A percentile compares a stretch with the other conserved stretches of the same genome.
These are phyloP conservation scores for Chymomyza procnemis DNA, from an alignment of 2,888 invertebrate species.

Conservation along the genomic window DNA sequence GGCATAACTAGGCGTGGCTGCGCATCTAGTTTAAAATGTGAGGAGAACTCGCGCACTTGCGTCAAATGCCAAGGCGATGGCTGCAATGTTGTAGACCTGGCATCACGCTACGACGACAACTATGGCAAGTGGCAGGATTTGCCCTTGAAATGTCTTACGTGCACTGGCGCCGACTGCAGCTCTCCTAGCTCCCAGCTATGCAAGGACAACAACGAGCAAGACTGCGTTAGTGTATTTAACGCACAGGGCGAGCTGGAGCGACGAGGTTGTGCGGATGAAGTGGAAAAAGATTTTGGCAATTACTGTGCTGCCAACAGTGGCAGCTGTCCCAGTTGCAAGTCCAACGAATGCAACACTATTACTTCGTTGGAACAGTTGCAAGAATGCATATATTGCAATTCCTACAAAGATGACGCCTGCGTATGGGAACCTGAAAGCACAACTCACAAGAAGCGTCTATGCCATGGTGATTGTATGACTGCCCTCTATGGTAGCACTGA, in stretches of 20 bases:
- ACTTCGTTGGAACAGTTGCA: constrained; percentile 43
- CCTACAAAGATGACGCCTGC: constrained; percentile 57
- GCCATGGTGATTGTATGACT: constrained; percentile 73
- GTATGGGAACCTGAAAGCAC: constrained; percentile 49
- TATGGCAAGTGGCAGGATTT: constrained; percentile 77
- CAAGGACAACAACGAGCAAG: constrained; percentile 72
- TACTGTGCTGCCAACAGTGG: constrained; percentile 53
- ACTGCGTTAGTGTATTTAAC: constrained; percentile 72
- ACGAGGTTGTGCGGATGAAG: constrained; percentile 69
- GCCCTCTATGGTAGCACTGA: constrained; percentile 64
- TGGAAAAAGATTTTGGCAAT: constrained; percentile 39
- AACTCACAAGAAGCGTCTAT: constrained; percentile 56
- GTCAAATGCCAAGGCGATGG: constrained; percentile 57
- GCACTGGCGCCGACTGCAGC: constrained; percentile 54
- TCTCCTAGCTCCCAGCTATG: constrained; percentile 37
- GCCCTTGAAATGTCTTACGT: constrained; percentile 67
- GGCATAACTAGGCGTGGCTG: constrained; percentile 69
- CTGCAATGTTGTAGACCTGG: constrained; percentile 68
- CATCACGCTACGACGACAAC: constrained; percentile 59
- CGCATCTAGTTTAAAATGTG: constrained; percentile 59
- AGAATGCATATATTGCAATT: constrained; percentile 73
- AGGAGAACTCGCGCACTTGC: constrained; percentile 56
- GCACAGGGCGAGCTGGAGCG: constrained; percentile 49
- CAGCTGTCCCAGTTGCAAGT: constrained; percentile 72
- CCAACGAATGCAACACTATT: constrained; percentile 74